These are phyloP conservation scores for Strigamia transsilvanica DNA, from an alignment of 2,888 invertebrate species.

Conservation along the genomic window DNA sequence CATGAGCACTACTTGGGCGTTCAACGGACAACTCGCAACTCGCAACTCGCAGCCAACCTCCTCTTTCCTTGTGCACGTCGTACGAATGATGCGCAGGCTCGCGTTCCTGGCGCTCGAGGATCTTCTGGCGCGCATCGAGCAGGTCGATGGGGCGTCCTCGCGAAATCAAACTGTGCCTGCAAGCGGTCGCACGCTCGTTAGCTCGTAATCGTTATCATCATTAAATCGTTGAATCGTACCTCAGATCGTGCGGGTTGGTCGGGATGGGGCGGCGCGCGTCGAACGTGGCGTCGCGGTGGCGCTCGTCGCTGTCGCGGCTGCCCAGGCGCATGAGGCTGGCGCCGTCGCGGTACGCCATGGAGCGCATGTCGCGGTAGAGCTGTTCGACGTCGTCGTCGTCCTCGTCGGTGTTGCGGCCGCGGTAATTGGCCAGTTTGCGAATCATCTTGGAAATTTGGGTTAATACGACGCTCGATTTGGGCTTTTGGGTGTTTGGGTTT, in stretches of 20 bases:
- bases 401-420: neutral
- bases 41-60: no score
- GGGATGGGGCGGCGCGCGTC: constrained; percentile 50
- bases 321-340: neutral
- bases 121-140: constrained; percentile 54
- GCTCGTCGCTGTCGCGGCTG: neutral
- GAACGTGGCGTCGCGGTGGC: neutral
- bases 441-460: neutral
- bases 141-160: constrained; percentile 51
- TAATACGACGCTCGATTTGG: neutral
- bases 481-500: no score
- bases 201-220: no score
- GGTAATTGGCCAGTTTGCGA: neutral
- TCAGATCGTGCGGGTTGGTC: constrained; percentile 54
- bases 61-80: no score
- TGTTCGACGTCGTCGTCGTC: neutral
- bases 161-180: constrained; percentile 53
- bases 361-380: neutral
- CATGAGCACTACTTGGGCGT: no score
- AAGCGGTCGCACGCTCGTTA: neutral
- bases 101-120: constrained; percentile 51
- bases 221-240: no score
- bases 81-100: neutral
- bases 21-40: no score
- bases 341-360: no score